phyloP scores from a whole-genome alignment of 2,797 vertebrate species.

The Leptodactylus fallax region DNA sequence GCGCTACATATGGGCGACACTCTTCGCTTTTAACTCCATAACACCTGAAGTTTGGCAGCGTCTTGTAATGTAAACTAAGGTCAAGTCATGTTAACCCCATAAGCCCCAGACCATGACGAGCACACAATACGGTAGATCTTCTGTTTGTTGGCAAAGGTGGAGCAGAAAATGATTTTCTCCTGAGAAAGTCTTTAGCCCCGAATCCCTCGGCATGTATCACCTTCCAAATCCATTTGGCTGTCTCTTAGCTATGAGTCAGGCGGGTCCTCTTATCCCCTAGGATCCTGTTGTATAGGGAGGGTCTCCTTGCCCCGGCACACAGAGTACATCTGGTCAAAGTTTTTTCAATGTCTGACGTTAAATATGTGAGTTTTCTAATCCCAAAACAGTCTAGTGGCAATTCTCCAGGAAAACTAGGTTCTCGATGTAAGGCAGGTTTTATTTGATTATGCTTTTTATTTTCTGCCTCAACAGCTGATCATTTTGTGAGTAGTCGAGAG shows the following conservation, averaged over 20 bases:
- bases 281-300: conserved; percentile 38
- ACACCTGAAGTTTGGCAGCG: conserved; percentile 29
- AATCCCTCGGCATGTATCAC: conserved; percentile 33
- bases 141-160: conserved; percentile 14
- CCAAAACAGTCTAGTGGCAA: conserved; percentile 55
- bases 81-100: conserved; percentile 4
- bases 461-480: conserved; percentile 44
- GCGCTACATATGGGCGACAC: conserved; percentile 45
- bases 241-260: conserved; percentile 49
- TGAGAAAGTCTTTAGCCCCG: conserved; percentile 15
- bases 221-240: conserved; percentile 48
- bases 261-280: conserved; percentile 37
- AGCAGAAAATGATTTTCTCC: conserved; percentile 18
- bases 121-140: conserved; percentile 13
- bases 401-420: conserved; percentile 56
- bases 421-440: conserved; percentile 26
- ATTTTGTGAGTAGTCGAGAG: background rate
- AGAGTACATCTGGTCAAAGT: conserved; percentile 60
- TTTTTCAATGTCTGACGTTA: conserved; percentile 55
- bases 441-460: conserved; percentile 34
- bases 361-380: conserved; percentile 59
- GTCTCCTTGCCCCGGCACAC: conserved; percentile 51
- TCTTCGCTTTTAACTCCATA: conserved; percentile 26
- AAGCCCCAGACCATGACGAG: background rate
- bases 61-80: conserved; percentile 45